phyloP scores from a whole-genome alignment of 1,140 invertebrate genomes.

The Hypsibius dujardini region DNA sequence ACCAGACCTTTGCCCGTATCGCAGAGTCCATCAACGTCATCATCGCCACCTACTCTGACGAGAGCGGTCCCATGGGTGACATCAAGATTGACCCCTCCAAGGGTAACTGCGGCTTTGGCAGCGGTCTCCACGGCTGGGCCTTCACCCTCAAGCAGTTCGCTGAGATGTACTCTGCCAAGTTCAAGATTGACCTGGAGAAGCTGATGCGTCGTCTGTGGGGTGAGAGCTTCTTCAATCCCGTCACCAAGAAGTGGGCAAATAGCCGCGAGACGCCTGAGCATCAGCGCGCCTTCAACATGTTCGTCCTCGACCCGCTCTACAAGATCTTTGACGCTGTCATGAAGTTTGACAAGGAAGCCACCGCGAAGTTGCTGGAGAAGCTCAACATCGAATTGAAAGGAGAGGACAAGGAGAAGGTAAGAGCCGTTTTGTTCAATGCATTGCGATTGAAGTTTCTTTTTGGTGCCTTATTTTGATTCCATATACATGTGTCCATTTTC shows the following conservation, averaged over 20 bases:
- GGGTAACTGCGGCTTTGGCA: slow-evolving; percentile 97
- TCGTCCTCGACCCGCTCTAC: slow-evolving; percentile 95
- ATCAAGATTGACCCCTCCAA: slow-evolving; percentile 85
- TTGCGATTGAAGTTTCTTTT: slow-evolving; percentile 18
- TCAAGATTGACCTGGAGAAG: slow-evolving; percentile 89
- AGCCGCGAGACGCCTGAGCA: slow-evolving; percentile 46
- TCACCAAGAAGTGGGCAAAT: slow-evolving; percentile 95
- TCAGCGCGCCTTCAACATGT: slow-evolving; percentile 96
- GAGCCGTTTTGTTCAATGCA: slow-evolving; percentile 34
- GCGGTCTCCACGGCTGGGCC: slow-evolving; percentile 95
- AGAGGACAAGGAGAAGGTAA: slow-evolving; percentile 86
- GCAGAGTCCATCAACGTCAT: slow-evolving; percentile 99
- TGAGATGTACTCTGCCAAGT: slow-evolving; percentile 95
- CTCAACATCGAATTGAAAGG: slow-evolving; percentile 73
- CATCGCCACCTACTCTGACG: slow-evolving; percentile 95
- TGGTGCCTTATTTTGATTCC: not conserved
- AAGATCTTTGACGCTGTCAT: slow-evolving; percentile 94
- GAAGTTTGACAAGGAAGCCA: slow-evolving; percentile 94
- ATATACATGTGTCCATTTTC: slow-evolving; percentile 14
- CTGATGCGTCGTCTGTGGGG: slow-evolving; percentile 74
- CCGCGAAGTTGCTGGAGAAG: slow-evolving; percentile 62
- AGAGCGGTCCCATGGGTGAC: slow-evolving; percentile 94
- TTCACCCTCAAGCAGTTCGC: slow-evolving; percentile 98
- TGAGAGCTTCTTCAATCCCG: slow-evolving; percentile 93
- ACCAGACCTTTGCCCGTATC: slow-evolving; percentile 98